Conservation (phyloP, 2,113 vertebrate species). For the Eira barbara region DNA sequence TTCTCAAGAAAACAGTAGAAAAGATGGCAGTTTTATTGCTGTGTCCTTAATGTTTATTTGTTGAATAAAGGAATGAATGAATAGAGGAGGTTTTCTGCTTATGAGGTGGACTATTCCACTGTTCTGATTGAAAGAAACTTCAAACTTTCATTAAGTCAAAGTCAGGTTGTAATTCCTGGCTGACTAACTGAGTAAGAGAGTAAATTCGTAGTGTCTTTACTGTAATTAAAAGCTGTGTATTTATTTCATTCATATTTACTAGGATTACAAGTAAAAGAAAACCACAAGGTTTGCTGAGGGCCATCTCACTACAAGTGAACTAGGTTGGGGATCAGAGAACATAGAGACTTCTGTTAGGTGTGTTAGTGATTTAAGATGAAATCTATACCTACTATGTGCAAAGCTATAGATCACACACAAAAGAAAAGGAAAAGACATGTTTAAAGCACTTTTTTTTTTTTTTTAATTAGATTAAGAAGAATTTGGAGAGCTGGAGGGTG, state of each 20-base stretch:
- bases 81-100: not conserved
- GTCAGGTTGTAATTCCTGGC: not conserved
- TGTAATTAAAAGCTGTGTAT: not conserved
- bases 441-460: not conserved
- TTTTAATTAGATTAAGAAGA: not conserved
- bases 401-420: not conserved
- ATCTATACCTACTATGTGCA: not conserved
- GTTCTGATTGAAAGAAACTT: not conserved
- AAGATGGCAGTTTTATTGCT: not conserved
- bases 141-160: conserved; percentile 3
- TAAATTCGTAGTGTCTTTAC: not conserved
- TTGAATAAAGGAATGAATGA: not conserved
- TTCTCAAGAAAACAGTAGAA: not conserved
- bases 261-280: not conserved
- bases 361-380: not conserved
- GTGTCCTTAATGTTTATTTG: not conserved
- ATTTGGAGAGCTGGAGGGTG: not conserved
- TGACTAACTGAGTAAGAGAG: not conserved
- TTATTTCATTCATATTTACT: not conserved
- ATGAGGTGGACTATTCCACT: not conserved
- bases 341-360: not conserved
- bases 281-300: not conserved
- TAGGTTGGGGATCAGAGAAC: not conserved
- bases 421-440: not conserved
- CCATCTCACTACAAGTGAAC: not conserved